These are phyloP conservation scores for Xestia sexstrigata DNA, from an alignment of 2,888 invertebrate genomes.

Conservation along the genomic window DNA sequence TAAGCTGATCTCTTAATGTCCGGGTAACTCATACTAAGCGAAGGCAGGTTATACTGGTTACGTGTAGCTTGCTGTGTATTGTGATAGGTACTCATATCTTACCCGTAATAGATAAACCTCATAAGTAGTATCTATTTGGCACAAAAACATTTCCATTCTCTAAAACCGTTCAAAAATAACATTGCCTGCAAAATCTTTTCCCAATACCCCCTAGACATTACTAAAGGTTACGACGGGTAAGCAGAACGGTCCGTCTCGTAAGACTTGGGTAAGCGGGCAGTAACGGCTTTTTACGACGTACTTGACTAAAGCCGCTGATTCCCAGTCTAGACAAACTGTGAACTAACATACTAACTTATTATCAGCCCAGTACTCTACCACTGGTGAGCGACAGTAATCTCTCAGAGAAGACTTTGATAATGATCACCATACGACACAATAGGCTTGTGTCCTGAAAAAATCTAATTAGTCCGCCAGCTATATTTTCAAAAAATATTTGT, in stretches of 20 bases:
- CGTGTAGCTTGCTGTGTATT: too few relatives aligned
- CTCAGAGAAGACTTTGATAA: background rate
- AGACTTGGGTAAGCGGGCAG: constrained; percentile 16
- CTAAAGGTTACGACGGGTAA: constrained; percentile 20
- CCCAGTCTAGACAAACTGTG: constrained; percentile 34
- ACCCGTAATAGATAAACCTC: background rate
- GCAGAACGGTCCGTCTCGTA: constrained; percentile 18
- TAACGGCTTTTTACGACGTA: constrained; percentile 32
- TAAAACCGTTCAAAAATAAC: background rate
- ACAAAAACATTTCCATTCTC: background rate
- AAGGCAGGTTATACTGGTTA: too few relatives aligned
- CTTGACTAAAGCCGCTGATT: constrained; percentile 33
- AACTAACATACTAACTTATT: background rate
- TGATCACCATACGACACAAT: background rate
- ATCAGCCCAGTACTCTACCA: background rate
- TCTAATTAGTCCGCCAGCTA: too few relatives aligned
- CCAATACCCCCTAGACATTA: background rate
- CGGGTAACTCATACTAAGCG: too few relatives aligned
- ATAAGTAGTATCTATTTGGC: background rate
- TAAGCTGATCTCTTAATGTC: too few relatives aligned
- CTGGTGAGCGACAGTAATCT: background rate
- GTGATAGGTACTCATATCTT: background rate
- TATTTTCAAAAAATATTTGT: too few relatives aligned
- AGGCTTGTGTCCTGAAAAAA: too few relatives aligned
- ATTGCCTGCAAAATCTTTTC: constrained; percentile 8